Evolutionary conservation across 2,797 vertebrate species (phyloP), one percentile per base, ranked within the genome.

Genomic region (Gila robusta): DNA sequence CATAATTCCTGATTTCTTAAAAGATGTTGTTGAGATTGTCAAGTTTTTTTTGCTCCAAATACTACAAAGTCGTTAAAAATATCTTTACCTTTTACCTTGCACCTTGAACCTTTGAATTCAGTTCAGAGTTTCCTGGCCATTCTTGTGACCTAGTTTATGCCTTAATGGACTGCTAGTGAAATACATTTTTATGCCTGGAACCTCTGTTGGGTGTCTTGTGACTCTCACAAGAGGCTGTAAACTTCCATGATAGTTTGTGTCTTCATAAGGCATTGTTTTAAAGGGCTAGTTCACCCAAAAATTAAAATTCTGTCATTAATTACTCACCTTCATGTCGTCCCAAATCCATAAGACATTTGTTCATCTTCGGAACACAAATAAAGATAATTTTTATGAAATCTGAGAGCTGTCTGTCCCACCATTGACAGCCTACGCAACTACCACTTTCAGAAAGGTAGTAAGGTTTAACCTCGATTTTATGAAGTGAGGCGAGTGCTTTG

Each of bases 161-260:
- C 23, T 7, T 56, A n/a, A 54, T 39, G 23, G 11, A 26, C 21
- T 59, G 49, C n/a, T 16, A 1, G n/a, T 64, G 32, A 26, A 52
- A 35, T 66, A 26, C 12, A 69, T 64, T 10, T 10, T 81, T 59
- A 62, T 79, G 66, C 35, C 39, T 77, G 28, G n/a, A 66, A 66
- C 67, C 71, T 16, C 1, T 32, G 5, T 26, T 47, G 56, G 10
- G 9, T 79, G 44, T n/a, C 32, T 81, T 87, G 79, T 89, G 86
- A 82, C 69, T 37, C 47, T 87, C 74, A 84, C 67, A 83, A 64
- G 49, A 23, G 16, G 16, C 28, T 10, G 49, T 23, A 28, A 52
- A 82, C 35, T 35, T 81, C 28, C 11, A 32, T 35, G 44, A 41
- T 26, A 21, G 23, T 64, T 62, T 44, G 14, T 21, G 19, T 16